Evolutionary conservation across 2,113 vertebrate genomes (phyloP).

Genomic region (Takifugu bimaculatus): DNA sequence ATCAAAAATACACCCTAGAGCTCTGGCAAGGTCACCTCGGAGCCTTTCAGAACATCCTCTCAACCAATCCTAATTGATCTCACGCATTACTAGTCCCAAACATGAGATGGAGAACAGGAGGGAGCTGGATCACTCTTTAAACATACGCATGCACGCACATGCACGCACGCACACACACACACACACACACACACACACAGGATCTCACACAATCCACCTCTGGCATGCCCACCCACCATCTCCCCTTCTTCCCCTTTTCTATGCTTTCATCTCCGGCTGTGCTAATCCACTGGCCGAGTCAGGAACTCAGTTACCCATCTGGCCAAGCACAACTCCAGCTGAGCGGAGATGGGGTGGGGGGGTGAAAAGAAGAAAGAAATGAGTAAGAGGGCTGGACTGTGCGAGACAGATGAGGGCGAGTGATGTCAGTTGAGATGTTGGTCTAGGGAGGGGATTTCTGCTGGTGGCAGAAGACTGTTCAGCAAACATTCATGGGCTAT

Average conservation of each 20-base stretch:
- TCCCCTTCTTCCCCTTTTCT: slow-evolving; percentile 30
- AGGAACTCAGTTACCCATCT: slow-evolving; percentile 84
- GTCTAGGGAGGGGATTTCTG: neutral
- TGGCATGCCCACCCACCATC: slow-evolving; percentile 61
- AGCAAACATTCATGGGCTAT: too few species aligned
- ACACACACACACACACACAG: slow-evolving; percentile 13
- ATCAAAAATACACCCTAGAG: slow-evolving; percentile 56
- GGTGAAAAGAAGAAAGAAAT: slow-evolving; percentile 55
- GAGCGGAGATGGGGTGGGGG: slow-evolving; percentile 71
- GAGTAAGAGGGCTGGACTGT: slow-evolving; percentile 66
- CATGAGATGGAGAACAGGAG: slow-evolving; percentile 63
- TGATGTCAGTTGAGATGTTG: slow-evolving; percentile 19
- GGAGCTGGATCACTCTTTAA: slow-evolving; percentile 62
- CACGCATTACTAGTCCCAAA: slow-evolving; percentile 75
- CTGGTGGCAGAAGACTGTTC: neutral
- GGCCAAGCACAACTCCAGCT: slow-evolving; percentile 75
- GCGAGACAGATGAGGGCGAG: slow-evolving; percentile 55
- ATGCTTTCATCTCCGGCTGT: slow-evolving; percentile 64
- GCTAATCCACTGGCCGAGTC: slow-evolving; percentile 67
- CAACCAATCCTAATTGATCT: slow-evolving; percentile 75
- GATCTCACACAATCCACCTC: slow-evolving; percentile 42
- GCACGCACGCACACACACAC: slow-evolving; percentile 7
- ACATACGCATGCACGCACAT: slow-evolving; percentile 13
- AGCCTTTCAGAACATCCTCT: slow-evolving; percentile 72
- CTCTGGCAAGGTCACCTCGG: slow-evolving; percentile 71